Evolutionary conservation across 2,888 invertebrate species (phyloP).

Genomic region (Electrophaes corylata): DNA sequence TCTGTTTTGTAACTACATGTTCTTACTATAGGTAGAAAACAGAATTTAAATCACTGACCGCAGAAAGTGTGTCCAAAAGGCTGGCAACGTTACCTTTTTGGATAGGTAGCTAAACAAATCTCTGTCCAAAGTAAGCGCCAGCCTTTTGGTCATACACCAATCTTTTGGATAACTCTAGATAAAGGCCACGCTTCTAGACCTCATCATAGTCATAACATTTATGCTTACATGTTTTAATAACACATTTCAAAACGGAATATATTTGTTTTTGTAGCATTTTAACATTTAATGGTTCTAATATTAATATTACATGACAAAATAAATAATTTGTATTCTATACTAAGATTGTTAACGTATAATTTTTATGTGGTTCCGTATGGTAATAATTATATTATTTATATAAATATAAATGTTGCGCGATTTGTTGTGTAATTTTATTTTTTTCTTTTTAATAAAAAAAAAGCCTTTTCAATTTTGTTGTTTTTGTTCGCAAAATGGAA

Average conservation of each 20-base stretch:
- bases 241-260: not conserved
- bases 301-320: slow-evolving; percentile 61
- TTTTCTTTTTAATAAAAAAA: slow-evolving; percentile 66
- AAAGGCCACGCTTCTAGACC: too few relatives aligned
- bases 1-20: too few relatives aligned
- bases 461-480: slow-evolving; percentile 55
- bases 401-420: slow-evolving; percentile 80
- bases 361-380: slow-evolving; percentile 66
- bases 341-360: slow-evolving; percentile 70
- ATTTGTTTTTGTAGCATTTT: slow-evolving; percentile 32
- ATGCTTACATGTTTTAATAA: too few relatives aligned
- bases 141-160: too few relatives aligned
- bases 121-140: too few relatives aligned
- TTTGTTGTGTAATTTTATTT: slow-evolving; percentile 75
- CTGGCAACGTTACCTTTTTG: too few relatives aligned
- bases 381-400: slow-evolving; percentile 60
- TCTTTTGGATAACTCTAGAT: too few relatives aligned
- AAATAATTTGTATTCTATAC: slow-evolving; percentile 52
- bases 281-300: slow-evolving; percentile 39
- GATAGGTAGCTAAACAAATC: too few relatives aligned
- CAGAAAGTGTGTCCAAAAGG: too few relatives aligned
- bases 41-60: too few relatives aligned
- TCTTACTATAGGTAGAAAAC: too few relatives aligned
- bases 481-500: slow-evolving; percentile 31
- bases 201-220: too few relatives aligned